phyloP scores from a whole-genome alignment of 2,888 invertebrate species.

The Adelphocoris suturalis region DNA sequence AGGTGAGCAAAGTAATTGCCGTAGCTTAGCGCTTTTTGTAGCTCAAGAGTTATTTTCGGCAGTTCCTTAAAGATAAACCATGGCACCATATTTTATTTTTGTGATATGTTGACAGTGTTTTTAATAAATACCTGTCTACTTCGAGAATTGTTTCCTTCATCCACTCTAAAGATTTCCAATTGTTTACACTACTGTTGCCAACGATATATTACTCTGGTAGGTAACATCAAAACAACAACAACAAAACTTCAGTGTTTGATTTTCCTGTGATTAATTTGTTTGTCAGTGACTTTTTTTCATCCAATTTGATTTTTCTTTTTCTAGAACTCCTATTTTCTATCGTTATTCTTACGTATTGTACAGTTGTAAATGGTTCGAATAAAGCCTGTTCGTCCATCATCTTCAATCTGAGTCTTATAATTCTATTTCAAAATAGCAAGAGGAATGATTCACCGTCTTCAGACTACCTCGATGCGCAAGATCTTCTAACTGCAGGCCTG shows the following conservation, averaged over 20 bases:
- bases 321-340: not conserved
- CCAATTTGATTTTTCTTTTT: not conserved
- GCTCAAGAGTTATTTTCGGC: no score
- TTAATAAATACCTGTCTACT: no score
- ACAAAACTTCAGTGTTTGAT: slow-evolving; percentile 17
- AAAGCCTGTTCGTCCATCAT: not conserved
- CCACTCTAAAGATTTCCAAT: no score
- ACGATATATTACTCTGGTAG: not conserved
- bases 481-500: not conserved
- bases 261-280: slow-evolving; percentile 7
- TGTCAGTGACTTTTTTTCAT: slow-evolving; percentile 7
- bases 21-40: no score
- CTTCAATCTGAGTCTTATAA: not conserved
- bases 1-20: no score
- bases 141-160: no score
- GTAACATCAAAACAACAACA: not conserved
- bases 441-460: no score
- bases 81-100: no score
- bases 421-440: no score
- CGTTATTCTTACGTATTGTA: not conserved
- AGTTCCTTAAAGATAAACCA: no score
- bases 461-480: no score
- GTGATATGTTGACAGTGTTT: no score
- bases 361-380: not conserved
- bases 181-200: not conserved